phyloP scores from a whole-genome alignment of 2,888 invertebrate species.

The Ectropis crepuscularia region DNA sequence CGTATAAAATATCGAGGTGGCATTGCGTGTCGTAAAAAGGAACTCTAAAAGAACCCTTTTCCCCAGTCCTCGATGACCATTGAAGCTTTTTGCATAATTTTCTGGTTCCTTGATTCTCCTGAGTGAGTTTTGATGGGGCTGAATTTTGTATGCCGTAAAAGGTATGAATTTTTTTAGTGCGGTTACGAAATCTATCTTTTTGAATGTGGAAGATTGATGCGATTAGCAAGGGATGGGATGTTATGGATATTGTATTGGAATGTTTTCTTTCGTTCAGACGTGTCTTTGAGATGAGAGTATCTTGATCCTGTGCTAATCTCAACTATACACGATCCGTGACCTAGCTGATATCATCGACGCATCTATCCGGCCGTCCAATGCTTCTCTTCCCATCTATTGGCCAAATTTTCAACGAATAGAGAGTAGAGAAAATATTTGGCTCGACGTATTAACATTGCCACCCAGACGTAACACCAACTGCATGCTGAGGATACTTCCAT shows the following conservation, averaged over 20 bases:
- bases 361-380: no score
- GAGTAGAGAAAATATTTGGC: no score
- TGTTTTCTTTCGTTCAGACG: no score
- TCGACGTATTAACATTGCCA: no score
- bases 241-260: background rate
- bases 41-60: slow-evolving; percentile 47
- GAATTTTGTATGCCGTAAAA: slow-evolving; percentile 37
- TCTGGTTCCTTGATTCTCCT: slow-evolving; percentile 70
- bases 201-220: slow-evolving; percentile 30
- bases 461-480: no score
- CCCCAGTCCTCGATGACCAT: slow-evolving; percentile 58
- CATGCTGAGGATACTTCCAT: no score
- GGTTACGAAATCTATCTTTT: slow-evolving; percentile 32
- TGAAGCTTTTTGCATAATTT: slow-evolving; percentile 76
- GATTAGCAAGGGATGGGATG: slow-evolving; percentile 17
- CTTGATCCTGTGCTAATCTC: no score
- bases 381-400: no score
- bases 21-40: slow-evolving; percentile 53
- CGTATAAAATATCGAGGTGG: slow-evolving; percentile 58
- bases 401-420: no score
- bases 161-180: slow-evolving; percentile 32
- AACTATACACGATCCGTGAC: no score
- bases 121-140: slow-evolving; percentile 42
- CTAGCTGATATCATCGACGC: no score
- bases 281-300: no score